Evolutionary conservation across 2,888 invertebrate species (phyloP), one percentile per base, ranked within the genome.

Genomic region (Metellina segmentata): DNA sequence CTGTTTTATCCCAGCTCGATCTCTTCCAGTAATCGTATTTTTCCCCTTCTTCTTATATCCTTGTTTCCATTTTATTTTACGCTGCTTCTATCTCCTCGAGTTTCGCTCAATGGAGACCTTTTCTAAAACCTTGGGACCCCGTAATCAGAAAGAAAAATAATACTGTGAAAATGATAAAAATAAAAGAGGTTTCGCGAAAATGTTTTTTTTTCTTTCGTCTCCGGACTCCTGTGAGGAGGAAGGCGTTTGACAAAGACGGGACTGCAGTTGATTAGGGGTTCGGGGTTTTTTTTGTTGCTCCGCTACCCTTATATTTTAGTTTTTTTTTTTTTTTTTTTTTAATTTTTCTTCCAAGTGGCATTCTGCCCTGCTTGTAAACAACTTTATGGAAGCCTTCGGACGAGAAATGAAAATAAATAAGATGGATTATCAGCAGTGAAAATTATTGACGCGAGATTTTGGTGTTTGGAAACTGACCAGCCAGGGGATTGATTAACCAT

Each of bases 1-100:
- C n/a, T 78, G 19, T 78, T 78, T 78, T 52, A 78, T 78, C 52
- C 20, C 11, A 2, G 19, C 85, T 75, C 85, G 78, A 86, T 86
- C 61, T 61, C 16, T 16, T 8, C 61, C 61, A 16, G 61, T 61
- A 61, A 61, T 61, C 61, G 61, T 61, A 61, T 61, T 61, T 61
- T 61, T 61, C 34, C 34, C 34, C 34, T 4, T 34, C 16, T 61
- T 61, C 61, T 61, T 61, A 11, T 61, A 16, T 9, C 61, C 61
- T 61, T 61, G 61, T 61, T 61, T 61, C 61, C 61, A 61, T 61
- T 61, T 61, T 61, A 61, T 61, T 61, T 61, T 61, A 16, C 61
- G 61, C 61, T 16, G 61, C 13, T 34, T 34, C 34, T 34, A 61
- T 61, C 61, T 16, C 61, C 61, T 61, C 11, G 34, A 34, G 34